Evolutionary conservation across 2,888 invertebrate genomes (phyloP).

Genomic region (Gymnoscelis rufifasciata): DNA sequence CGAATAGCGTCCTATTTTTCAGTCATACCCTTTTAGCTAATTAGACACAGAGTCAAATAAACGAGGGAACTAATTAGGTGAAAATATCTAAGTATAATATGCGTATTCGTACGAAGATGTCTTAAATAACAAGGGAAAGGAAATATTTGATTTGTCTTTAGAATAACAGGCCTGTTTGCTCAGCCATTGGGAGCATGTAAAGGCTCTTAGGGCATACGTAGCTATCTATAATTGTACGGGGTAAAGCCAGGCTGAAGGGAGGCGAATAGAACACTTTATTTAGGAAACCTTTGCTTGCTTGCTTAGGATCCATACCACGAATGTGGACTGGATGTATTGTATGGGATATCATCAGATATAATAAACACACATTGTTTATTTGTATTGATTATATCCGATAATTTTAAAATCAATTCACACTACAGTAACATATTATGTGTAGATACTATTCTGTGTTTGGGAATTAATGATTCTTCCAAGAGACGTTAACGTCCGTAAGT

Average conservation of each 20-base stretch:
- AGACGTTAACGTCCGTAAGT: no score
- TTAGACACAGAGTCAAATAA: constrained; percentile 5
- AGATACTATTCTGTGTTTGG: no score
- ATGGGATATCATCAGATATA: no score
- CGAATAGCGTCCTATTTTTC: constrained; percentile 2
- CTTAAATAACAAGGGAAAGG: constrained; percentile 20
- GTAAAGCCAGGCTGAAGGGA: not conserved
- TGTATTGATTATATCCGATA: no score
- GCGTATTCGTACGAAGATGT: constrained; percentile 7
- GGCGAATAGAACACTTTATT: not conserved
- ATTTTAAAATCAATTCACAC: no score
- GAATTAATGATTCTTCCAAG: no score
- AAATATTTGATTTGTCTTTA: constrained; percentile 29
- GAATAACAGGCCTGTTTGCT: constrained; percentile 26
- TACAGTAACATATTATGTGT: no score
- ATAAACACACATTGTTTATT: no score
- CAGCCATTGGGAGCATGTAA: constrained; percentile 24
- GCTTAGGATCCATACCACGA: no score
- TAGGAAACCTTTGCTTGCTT: not conserved
- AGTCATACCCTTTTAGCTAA: constrained; percentile 8
- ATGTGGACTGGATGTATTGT: no score
- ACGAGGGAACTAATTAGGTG: constrained; percentile 5
- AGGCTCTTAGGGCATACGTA: constrained; percentile 18
- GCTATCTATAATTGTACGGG: constrained; percentile 4
- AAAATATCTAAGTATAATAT: constrained; percentile 6